phyloP scores from a whole-genome alignment of 2,113 vertebrate species.

The Lycaon pictus region DNA sequence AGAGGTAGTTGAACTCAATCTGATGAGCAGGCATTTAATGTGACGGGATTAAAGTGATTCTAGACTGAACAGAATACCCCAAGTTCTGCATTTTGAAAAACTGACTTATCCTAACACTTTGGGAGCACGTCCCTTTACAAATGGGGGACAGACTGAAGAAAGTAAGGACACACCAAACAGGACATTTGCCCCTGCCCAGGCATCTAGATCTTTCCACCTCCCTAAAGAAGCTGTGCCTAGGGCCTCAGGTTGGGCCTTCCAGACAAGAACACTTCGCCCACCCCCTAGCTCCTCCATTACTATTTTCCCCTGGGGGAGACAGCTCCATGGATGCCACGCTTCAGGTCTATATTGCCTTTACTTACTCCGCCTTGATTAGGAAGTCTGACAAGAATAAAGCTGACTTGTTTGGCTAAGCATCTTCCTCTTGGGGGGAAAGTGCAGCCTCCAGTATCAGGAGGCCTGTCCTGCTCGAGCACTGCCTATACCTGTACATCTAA shows the following conservation, averaged over 20 bases:
- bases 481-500: neutral
- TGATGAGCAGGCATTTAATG: neutral
- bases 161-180: neutral
- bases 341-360: neutral
- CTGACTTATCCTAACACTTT: neutral
- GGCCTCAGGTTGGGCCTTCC: no score
- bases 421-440: neutral
- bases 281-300: no score
- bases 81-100: neutral
- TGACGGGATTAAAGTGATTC: neutral
- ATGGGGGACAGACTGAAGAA: neutral
- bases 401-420: neutral
- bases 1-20: neutral
- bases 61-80: neutral
- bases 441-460: neutral
- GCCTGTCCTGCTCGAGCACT: no score
- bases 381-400: neutral
- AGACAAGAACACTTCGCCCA: neutral
- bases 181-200: neutral
- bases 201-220: neutral
- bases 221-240: neutral
- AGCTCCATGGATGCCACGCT: rapidly evolving
- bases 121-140: neutral
- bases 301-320: neutral
- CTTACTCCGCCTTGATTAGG: neutral